These are phyloP conservation scores for Prionailurus viverrinus DNA, from an alignment of 2,113 vertebrate species.

Conservation along the genomic window DNA sequence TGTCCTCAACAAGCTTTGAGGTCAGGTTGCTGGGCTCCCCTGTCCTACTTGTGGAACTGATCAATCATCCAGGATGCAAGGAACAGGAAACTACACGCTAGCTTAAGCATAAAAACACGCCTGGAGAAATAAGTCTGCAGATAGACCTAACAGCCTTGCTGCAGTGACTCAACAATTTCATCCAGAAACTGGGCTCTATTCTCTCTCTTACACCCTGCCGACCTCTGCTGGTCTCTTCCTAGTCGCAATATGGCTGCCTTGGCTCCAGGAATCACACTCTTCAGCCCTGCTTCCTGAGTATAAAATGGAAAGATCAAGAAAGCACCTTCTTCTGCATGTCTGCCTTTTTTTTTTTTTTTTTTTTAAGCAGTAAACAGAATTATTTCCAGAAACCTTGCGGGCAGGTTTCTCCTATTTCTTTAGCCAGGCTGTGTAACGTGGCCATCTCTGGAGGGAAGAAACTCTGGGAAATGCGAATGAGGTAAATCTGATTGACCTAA, in stretches of 20 bases:
- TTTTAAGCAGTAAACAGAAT: not conserved
- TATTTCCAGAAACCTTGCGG: not conserved
- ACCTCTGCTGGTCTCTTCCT: not conserved
- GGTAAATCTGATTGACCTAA: not conserved
- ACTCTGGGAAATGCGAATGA: not conserved
- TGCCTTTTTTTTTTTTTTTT: conserved; percentile 41
- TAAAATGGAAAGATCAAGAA: not conserved
- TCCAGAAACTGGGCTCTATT: not conserved
- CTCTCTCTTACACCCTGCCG: not conserved
- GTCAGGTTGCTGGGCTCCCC: not conserved
- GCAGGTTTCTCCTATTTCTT: not conserved
- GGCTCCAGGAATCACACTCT: not conserved
- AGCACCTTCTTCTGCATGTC: not conserved
- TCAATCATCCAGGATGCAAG: not conserved
- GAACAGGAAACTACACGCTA: not conserved
- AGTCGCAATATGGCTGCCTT: not conserved
- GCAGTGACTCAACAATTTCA: not conserved
- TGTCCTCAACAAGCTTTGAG: not conserved
- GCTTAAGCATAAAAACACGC: not conserved
- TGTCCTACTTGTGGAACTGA: not conserved
- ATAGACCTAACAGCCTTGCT: not conserved
- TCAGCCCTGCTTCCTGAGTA: conserved; percentile 16
- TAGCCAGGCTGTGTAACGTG: not conserved
- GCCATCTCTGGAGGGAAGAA: not conserved
- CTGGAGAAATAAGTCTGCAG: not conserved